These are phyloP conservation scores for Litocranius walleri DNA, from an alignment of 2,113 vertebrate genomes.

Conservation along the genomic window DNA sequence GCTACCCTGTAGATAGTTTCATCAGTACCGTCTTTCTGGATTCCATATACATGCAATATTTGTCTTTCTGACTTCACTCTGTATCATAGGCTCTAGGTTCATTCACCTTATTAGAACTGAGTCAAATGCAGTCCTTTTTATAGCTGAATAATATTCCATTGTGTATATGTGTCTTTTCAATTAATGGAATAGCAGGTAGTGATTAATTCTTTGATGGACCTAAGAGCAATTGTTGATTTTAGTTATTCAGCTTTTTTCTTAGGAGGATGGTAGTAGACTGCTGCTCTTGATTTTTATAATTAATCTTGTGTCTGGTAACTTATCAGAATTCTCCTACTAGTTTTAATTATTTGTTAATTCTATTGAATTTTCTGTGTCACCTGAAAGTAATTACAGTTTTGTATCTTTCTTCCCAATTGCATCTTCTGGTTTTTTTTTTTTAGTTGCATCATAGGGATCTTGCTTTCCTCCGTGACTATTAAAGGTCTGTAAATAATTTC, in stretches of 20 bases:
- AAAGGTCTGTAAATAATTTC: not conserved
- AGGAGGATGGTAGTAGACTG: not conserved
- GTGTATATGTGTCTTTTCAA: not conserved
- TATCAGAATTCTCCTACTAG: not conserved
- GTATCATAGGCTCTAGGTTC: not conserved
- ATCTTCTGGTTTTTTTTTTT: not conserved
- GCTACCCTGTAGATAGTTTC: not conserved
- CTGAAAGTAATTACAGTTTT: not conserved
- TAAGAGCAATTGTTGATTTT: not conserved
- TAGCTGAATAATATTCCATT: not conserved
- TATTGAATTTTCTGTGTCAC: not conserved
- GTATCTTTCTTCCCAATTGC: not conserved
- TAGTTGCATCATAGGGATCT: not conserved
- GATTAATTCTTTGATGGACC: not conserved
- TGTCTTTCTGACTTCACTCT: not conserved
- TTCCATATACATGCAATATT: not conserved
- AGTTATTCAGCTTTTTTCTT: not conserved
- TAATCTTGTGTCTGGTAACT: not conserved
- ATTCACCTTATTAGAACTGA: not conserved
- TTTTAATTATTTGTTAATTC: slow-evolving; percentile 10
- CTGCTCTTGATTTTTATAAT: not conserved
- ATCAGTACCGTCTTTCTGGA: not conserved
- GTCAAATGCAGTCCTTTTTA: not conserved
- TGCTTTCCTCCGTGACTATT: not conserved
- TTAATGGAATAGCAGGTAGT: not conserved